Conservation (phyloP, 2,888 invertebrate species). For the Drosophila robusta region DNA sequence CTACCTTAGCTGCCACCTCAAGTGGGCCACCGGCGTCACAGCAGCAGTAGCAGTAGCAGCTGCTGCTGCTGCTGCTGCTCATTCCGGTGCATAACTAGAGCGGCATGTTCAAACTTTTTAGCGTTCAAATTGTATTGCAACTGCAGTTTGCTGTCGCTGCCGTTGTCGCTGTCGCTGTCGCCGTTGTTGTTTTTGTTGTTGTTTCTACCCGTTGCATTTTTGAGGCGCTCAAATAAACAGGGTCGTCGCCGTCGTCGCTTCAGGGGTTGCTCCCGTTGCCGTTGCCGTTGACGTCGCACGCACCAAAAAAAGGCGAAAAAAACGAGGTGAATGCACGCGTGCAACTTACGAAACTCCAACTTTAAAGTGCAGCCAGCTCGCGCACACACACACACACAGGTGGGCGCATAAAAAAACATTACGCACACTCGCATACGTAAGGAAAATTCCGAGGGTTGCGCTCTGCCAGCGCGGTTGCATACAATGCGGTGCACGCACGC, state of each 20-base stretch:
- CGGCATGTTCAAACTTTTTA: conserved; percentile 78
- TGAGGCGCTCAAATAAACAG: conserved; percentile 77
- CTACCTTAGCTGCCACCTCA: conserved; percentile 35
- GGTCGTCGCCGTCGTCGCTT: conserved; percentile 63
- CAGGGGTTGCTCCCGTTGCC: conserved; percentile 62
- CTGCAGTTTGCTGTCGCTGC: conserved; percentile 50
- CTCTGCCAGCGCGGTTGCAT: conserved; percentile 45
- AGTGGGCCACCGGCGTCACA: conserved; percentile 57
- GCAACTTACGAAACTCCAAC: conserved; percentile 81
- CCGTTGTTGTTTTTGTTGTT: conserved; percentile 40
- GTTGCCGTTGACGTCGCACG: conserved; percentile 58
- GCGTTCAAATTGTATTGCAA: conserved; percentile 76
- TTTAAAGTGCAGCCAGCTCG: conserved; percentile 75
- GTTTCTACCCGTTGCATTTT: conserved; percentile 63
- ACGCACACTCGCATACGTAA: conserved; percentile 46
- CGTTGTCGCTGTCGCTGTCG: conserved; percentile 24
- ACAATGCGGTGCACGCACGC: conserved; percentile 73
- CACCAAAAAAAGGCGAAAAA: conserved; percentile 77
- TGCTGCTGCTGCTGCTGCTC: no score
- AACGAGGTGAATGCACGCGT: conserved; percentile 84
- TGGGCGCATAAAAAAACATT: conserved; percentile 44
- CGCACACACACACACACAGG: conserved; percentile 43
- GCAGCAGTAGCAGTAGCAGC: conserved; percentile 16
- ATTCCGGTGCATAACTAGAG: conserved; percentile 77
- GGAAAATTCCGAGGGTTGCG: conserved; percentile 57